Base-by-base conservation (phyloP, 2,888 invertebrate species). In the Archips xylosteana region DNA sequence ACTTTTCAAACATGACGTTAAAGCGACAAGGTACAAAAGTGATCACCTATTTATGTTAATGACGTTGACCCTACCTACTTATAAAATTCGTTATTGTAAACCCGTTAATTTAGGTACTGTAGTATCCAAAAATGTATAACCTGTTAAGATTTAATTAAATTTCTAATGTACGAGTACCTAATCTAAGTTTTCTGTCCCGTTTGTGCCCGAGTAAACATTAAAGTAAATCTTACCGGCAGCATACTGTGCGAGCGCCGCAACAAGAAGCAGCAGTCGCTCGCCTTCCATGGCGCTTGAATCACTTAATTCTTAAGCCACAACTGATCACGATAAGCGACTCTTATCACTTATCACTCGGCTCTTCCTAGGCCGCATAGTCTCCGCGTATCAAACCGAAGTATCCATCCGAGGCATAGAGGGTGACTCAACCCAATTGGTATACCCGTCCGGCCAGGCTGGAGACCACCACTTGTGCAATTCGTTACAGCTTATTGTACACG, bases 401-500 rank as follows among this genome's bases (percentile, higher is more conserved):
- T 6, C 57, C 64, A 15, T 45, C 13, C 36, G 23, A 34, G 42
- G 13, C 62, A 62, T 51, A 12, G 32, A 57, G 54, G 59, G 57
- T 63, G 68, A 60, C 59, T 59, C 63, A 69, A 47, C 47, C 61
- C 54, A 45, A 54, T 51, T 62, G 49, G 62, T 9, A 63, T 32
- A 15, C 49, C 59, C 15, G 42, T 57, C 23, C 57, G 34, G 63
- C 42, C 42, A 2, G 64, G 36, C 66, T 74, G 80, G 72, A 82
- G 77, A 79, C 78, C 80, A 85, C 82, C 83, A 85, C 80, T 85
- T 81, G 79, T 78, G 79, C 79, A 79, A 85, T 82, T 78, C 77
- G 80, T 79, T 77, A 81, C 80, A 76, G 78, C 77, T 74, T 79
- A 78, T 75, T 77, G 75, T 77, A 78, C 79, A 78, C 76, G 77